Evolutionary conservation across 2,888 invertebrate species (phyloP).

Genomic region (Platycnemis pennipes): DNA sequence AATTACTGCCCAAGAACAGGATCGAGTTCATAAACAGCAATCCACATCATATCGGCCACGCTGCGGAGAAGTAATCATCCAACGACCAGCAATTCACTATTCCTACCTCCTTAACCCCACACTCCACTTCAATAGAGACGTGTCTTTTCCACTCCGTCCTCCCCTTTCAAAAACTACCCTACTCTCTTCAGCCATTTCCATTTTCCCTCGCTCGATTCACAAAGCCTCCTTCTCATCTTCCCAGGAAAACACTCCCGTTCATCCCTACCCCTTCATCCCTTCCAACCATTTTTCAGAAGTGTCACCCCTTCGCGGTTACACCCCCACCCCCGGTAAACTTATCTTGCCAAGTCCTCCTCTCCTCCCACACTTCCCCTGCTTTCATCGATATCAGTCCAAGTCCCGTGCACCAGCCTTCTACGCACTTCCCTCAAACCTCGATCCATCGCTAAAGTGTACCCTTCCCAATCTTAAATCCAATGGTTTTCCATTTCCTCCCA

Average conservation of each 20-base stretch:
- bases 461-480: neutral
- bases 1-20: neutral
- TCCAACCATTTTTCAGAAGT: neutral
- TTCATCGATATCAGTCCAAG: conserved; percentile 1
- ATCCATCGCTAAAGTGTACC: neutral
- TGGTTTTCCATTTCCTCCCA: neutral
- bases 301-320: neutral
- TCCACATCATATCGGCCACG: neutral
- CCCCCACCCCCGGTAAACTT: neutral
- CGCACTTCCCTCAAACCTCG: neutral
- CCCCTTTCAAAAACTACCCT: neutral
- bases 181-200: neutral
- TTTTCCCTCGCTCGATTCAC: neutral
- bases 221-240: neutral
- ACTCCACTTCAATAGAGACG: neutral
- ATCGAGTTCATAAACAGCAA: neutral
- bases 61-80: neutral
- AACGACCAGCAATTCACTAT: neutral
- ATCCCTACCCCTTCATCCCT: neutral
- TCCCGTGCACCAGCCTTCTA: neutral
- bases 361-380: neutral
- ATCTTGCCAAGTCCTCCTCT: neutral
- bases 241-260: neutral
- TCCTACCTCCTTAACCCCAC: neutral
- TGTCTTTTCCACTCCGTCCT: neutral